Evolutionary conservation across 1,140 invertebrate species (phyloP).

Genomic region (Drosophila aff.): DNA sequence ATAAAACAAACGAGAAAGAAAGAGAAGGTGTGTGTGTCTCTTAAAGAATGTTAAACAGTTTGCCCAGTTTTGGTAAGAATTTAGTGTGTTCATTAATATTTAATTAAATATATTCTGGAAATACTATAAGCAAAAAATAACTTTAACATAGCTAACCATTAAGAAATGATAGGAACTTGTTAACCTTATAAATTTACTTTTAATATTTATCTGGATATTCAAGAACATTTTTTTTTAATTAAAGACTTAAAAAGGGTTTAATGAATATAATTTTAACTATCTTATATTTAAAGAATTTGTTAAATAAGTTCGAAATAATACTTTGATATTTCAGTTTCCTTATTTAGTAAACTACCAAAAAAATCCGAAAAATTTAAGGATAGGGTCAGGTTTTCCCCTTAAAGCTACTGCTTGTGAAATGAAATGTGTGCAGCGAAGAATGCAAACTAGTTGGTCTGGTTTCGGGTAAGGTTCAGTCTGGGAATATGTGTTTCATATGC

Average conservation of each 20-base stretch:
- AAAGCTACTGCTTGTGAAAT: neutral
- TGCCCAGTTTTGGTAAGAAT: conserved; percentile 65
- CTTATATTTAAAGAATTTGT: neutral
- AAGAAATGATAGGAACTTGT: neutral
- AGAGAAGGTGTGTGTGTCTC: conserved; percentile 13
- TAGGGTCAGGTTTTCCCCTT: neutral
- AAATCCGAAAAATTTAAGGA: neutral
- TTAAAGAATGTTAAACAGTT: conserved; percentile 66
- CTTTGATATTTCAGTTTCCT: neutral
- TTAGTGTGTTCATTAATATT: neutral
- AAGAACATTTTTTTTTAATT: neutral
- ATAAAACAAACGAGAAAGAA: conserved; percentile 10
- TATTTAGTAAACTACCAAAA: neutral
- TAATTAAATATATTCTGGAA: neutral
- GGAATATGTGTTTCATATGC: conserved; percentile 59
- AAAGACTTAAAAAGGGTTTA: neutral
- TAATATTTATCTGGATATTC: no score
- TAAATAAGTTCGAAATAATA: neutral
- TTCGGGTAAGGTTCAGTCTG: conserved; percentile 22
- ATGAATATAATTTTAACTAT: neutral
- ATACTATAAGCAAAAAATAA: neutral
- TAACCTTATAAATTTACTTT: neutral
- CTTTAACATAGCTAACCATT: neutral
- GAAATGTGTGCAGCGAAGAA: conserved; percentile 29
- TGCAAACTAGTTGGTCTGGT: conserved; percentile 14